phyloP scores from a whole-genome alignment of 2,113 vertebrate genomes.

The Antennarius striatus region DNA sequence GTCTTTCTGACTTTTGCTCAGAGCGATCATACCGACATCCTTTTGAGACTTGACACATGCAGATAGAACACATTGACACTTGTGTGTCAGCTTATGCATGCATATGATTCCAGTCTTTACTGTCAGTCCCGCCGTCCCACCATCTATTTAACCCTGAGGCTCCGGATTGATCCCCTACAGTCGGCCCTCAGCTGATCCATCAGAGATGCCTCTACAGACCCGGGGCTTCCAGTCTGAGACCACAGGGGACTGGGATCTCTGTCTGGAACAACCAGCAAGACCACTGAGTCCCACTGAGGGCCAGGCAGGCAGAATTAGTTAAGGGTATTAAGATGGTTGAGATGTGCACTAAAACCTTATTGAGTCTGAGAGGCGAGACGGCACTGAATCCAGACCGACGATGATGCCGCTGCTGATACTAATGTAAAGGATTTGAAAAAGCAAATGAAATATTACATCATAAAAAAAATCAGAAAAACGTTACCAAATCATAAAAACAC shows the following conservation, averaged over 20 bases:
- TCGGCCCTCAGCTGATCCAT: slow-evolving; percentile 64
- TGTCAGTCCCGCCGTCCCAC: slow-evolving; percentile 13
- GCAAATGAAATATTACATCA: not conserved
- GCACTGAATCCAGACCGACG: slow-evolving; percentile 1
- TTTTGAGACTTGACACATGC: no score
- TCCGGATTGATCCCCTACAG: slow-evolving; percentile 36
- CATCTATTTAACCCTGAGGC: slow-evolving; percentile 49
- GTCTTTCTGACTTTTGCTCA: no score
- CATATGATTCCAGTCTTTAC: slow-evolving; percentile 8
- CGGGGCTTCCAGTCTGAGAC: slow-evolving; percentile 59
- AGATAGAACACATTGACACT: no score
- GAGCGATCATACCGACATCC: no score
- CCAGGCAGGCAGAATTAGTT: slow-evolving; percentile 67
- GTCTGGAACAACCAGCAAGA: slow-evolving; percentile 75
- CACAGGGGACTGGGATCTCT: slow-evolving; percentile 62
- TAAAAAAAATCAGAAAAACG: not conserved
- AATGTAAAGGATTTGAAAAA: not conserved
- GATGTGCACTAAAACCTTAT: slow-evolving; percentile 66
- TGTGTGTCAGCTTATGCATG: no score
- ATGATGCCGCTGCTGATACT: not conserved
- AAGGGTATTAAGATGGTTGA: slow-evolving; percentile 68
- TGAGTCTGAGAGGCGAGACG: slow-evolving; percentile 42
- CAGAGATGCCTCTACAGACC: slow-evolving; percentile 65
- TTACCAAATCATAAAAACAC: not conserved
- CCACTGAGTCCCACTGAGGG: slow-evolving; percentile 53